A percentile compares a stretch with the other conserved stretches of the same genome.
Evolutionary conservation across 2,113 vertebrate genomes (phyloP).

Genomic region (Alces alces): DNA sequence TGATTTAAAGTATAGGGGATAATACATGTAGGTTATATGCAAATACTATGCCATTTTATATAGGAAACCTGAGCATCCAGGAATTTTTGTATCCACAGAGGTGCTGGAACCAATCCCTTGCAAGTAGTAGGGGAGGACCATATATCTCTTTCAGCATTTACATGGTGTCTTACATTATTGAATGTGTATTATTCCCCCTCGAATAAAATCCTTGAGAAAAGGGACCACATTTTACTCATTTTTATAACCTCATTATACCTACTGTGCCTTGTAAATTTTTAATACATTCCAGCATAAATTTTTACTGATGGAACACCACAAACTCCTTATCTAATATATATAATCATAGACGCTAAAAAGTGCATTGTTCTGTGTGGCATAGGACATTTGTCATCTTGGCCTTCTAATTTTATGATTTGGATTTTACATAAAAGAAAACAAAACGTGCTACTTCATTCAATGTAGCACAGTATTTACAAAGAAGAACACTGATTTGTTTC

Average conservation of each 20-base stretch:
- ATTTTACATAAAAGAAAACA: neutral
- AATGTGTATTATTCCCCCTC: neutral
- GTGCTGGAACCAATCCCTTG: neutral
- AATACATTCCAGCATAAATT: constrained; percentile 22
- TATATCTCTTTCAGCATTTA: neutral
- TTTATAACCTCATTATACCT: constrained; percentile 35
- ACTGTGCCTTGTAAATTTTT: constrained; percentile 23
- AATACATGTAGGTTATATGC: neutral
- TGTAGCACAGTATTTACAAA: neutral
- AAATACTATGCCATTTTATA: neutral
- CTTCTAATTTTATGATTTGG: neutral
- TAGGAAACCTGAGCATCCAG: neutral
- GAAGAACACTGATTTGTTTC: neutral
- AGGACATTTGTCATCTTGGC: neutral
- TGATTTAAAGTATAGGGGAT: neutral
- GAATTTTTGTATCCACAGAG: neutral
- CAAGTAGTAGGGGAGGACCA: neutral
- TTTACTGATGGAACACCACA: neutral
- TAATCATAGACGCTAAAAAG: neutral
- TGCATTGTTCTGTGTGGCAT: neutral
- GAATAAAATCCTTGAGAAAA: constrained; percentile 31
- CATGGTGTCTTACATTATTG: neutral
- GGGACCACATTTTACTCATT: constrained; percentile 8
- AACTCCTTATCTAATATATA: constrained; percentile 15
- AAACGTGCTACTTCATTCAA: neutral